These are phyloP conservation scores for Callithrix jacchus DNA, from an alignment of 2,113 vertebrate genomes.

Conservation along the genomic window DNA sequence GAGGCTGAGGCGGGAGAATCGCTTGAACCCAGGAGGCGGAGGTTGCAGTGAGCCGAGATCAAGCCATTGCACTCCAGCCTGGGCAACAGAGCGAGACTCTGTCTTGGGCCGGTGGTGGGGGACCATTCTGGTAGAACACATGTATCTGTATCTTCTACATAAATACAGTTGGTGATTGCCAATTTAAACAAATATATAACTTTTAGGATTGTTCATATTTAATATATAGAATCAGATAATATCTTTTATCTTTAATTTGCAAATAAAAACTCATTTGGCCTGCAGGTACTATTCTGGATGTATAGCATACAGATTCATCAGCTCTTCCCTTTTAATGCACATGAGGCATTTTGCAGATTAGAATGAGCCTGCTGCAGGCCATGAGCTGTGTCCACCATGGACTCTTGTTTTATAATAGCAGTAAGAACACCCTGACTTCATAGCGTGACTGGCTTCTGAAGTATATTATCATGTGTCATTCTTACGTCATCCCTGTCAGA, in stretches of 20 bases:
- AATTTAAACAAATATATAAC: constrained; percentile 37
- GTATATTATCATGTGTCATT: neutral
- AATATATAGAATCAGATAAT: constrained; percentile 24
- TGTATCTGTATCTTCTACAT: constrained; percentile 66
- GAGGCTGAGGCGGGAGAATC: too few relatives aligned
- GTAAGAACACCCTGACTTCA: neutral
- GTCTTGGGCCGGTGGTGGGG: too few relatives aligned
- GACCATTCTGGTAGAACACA: constrained; percentile 65
- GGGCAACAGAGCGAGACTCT: too few relatives aligned
- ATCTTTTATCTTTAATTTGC: constrained; percentile 62
- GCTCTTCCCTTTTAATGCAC: neutral
- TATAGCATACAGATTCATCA: neutral
- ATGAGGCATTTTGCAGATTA: constrained; percentile 19
- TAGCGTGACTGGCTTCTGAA: neutral
- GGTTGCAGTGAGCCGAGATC: too few relatives aligned
- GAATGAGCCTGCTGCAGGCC: neutral
- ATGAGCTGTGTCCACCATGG: neutral
- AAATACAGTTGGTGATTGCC: constrained; percentile 59
- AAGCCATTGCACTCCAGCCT: too few relatives aligned
- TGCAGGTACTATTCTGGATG: constrained; percentile 23
- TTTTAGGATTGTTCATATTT: constrained; percentile 64
- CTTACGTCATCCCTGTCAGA: constrained; percentile 20
- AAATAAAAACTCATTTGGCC: constrained; percentile 38
- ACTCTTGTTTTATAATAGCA: neutral
- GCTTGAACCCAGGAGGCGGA: too few relatives aligned